A percentile compares a stretch with the other conserved stretches of the same genome.
phyloP scores from a whole-genome alignment of 2,113 vertebrate species.

The Callocephalon fimbriatum region DNA sequence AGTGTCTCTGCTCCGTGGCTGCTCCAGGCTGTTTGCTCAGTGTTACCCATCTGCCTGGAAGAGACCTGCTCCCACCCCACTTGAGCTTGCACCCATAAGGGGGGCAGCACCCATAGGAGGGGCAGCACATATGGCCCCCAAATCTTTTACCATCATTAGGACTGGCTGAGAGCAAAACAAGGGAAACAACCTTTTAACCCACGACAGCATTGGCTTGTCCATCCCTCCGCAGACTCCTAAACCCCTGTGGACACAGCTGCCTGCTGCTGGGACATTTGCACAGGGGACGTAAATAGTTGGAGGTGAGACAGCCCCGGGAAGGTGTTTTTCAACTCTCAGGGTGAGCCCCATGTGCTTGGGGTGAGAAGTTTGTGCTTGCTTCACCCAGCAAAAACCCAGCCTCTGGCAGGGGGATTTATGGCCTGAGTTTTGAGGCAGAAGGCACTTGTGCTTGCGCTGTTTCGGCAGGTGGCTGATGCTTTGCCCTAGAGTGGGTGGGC shows the following conservation, averaged over 20 bases:
- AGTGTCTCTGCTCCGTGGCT: accelerated
- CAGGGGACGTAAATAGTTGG: background rate
- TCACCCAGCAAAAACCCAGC: accelerated
- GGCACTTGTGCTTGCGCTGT: accelerated
- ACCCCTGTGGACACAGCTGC: background rate
- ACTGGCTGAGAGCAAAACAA: background rate
- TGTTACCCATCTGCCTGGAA: background rate
- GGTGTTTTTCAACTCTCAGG: background rate
- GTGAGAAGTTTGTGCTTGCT: accelerated
- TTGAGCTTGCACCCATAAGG: accelerated
- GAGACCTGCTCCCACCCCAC: background rate
- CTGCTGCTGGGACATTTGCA: accelerated
- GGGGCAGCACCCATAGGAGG: accelerated
- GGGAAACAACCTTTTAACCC: background rate
- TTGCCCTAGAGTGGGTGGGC: accelerated
- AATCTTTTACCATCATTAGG: accelerated
- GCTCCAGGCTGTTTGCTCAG: background rate
- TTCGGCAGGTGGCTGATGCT: background rate
- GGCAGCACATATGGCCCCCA: background rate
- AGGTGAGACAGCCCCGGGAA: background rate
- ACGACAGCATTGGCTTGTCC: background rate
- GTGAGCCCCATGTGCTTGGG: accelerated
- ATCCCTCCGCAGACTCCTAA: background rate
- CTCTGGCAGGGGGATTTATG: background rate
- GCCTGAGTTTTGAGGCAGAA: background rate